phyloP scores from a whole-genome alignment of 2,797 vertebrate genomes.

The Ctenochaetus hawaiiensis region DNA sequence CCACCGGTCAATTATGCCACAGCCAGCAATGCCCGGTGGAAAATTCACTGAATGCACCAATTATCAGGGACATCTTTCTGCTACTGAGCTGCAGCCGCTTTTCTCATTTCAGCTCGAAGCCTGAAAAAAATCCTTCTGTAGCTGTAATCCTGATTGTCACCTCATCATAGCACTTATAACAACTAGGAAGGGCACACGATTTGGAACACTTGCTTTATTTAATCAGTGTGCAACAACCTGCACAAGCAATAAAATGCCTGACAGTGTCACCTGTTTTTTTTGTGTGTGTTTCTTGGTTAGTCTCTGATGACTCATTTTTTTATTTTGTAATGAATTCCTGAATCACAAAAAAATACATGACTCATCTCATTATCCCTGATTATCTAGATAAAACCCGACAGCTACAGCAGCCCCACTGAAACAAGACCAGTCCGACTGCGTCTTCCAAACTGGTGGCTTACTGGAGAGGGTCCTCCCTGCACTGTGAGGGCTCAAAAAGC shows the following conservation, averaged over 20 bases:
- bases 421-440: background rate
- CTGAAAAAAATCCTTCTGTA: conserved; percentile 6
- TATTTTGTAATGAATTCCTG: background rate
- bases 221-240: conserved; percentile 11
- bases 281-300: background rate
- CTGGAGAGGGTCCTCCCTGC: conserved; percentile 13
- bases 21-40: conserved; percentile 40
- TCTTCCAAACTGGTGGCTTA: conserved; percentile 19
- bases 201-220: background rate
- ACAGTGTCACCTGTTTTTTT: conserved; percentile 4
- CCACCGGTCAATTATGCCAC: conserved; percentile 59
- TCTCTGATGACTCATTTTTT: conserved; percentile 13
- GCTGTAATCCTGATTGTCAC: background rate
- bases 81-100: conserved; percentile 11
- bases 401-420: background rate
- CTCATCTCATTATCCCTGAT: conserved; percentile 3
- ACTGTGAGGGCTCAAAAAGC: conserved; percentile 58
- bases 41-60: conserved; percentile 43
- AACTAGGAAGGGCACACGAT: conserved; percentile 7
- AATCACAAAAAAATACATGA: conserved; percentile 1
- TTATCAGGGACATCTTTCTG: conserved; percentile 46
- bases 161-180: conserved; percentile 14
- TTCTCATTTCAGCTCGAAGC: conserved; percentile 30
- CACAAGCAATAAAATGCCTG: background rate
- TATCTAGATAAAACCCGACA: conserved; percentile 4